A percentile compares a stretch with the other conserved stretches of the same genome.
Evolutionary conservation across 2,797 vertebrate genomes (phyloP).

Genomic region (Petrocephalus schoutedeni): DNA sequence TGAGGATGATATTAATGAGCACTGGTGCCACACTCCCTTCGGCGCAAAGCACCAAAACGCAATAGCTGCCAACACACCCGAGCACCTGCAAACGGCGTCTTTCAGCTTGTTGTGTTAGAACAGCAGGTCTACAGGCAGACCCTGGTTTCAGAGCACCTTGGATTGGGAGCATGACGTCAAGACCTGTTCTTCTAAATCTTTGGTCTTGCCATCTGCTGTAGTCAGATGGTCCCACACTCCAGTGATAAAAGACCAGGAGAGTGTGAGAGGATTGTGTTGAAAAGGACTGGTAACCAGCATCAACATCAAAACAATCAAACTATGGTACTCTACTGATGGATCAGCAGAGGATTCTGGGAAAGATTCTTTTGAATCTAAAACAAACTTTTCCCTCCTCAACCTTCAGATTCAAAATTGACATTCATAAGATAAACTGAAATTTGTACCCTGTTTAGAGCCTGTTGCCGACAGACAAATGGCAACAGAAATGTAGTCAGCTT

Average conservation of each 20-base stretch:
- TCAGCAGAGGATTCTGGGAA: neutral
- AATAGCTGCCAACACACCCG: neutral
- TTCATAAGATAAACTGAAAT: neutral
- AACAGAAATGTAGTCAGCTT: neutral
- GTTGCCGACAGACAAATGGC: neutral
- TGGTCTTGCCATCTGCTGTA: conserved; percentile 16
- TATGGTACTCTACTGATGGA: neutral
- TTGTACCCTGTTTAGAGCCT: neutral
- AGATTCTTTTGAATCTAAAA: neutral
- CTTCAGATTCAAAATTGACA: neutral
- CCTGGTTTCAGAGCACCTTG: neutral
- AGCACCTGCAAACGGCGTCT: neutral
- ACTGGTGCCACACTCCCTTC: neutral
- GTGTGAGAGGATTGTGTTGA: conserved; percentile 10
- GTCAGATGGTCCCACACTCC: conserved; percentile 8
- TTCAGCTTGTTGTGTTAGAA: neutral
- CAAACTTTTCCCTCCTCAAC: neutral
- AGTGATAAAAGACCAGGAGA: neutral
- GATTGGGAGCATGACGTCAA: neutral
- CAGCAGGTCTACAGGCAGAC: neutral
- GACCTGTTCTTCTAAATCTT: neutral
- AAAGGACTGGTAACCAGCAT: neutral
- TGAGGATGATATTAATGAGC: neutral
- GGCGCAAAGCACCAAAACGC: neutral
- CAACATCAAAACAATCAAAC: neutral